phyloP scores from a whole-genome alignment of 2,888 invertebrate genomes.

The Trachelus iudaicus region DNA sequence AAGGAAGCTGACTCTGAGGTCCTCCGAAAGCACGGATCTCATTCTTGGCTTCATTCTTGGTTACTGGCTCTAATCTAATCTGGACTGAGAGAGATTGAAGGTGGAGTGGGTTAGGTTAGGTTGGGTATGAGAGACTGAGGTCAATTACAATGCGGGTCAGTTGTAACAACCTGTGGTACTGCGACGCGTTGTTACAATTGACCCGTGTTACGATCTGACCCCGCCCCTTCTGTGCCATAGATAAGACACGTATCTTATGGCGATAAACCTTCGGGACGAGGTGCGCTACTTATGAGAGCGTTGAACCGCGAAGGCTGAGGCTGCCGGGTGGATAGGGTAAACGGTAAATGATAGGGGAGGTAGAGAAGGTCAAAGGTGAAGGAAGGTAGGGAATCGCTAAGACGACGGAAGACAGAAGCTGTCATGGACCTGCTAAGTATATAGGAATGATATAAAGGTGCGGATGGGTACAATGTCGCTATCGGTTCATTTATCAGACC shows the following conservation, averaged over 20 bases:
- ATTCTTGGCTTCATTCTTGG: neutral
- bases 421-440: conserved; percentile 14
- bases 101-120: neutral
- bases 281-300: neutral
- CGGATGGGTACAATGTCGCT: conserved; percentile 58
- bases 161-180: neutral
- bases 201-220: neutral
- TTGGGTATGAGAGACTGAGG: neutral
- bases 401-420: conserved; percentile 16
- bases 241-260: neutral
- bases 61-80: neutral
- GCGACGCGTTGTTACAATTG: neutral
- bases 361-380: conserved; percentile 10
- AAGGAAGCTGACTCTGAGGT: neutral
- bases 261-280: neutral
- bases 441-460: conserved; percentile 50
- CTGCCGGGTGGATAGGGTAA: neutral
- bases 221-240: neutral
- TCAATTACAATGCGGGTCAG: neutral
- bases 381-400: neutral
- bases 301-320: neutral
- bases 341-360: conserved; percentile 7
- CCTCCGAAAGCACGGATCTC: neutral
- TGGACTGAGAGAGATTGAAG: neutral
- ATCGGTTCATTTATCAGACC: conserved; percentile 64